Evolutionary conservation across 64 coral and sea anemone genomes (phyloP).

Genomic region (Cladopsammia gracilis): DNA sequence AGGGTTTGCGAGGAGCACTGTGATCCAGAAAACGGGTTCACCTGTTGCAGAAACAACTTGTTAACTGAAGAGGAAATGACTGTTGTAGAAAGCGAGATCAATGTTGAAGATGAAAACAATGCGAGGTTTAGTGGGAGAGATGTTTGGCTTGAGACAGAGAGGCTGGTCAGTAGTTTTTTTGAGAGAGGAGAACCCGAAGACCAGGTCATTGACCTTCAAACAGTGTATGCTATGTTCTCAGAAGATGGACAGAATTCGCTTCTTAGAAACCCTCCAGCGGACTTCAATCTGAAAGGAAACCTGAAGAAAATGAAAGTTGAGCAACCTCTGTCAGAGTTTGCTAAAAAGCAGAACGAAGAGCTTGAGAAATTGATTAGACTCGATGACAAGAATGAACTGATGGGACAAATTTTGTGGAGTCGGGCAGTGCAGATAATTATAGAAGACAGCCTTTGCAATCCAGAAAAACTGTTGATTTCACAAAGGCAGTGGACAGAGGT

Average conservation of each 20-base stretch:
- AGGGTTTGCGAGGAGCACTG: slow-evolving; percentile 9
- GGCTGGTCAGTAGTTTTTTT: slow-evolving; percentile 1
- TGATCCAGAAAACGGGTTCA: neutral
- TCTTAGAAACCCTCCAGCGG: slow-evolving; percentile 9
- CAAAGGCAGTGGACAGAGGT: too few relatives aligned
- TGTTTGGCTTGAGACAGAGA: neutral
- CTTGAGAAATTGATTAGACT: neutral
- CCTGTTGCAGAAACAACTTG: slow-evolving; percentile 17
- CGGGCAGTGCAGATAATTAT: slow-evolving; percentile 15
- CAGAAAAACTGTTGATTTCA: neutral
- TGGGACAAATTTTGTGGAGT: slow-evolving; percentile 44
- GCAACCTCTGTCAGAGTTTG: neutral
- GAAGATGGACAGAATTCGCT: neutral
- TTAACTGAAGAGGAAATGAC: slow-evolving; percentile 4
- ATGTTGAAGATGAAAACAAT: neutral
- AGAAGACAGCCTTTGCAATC: slow-evolving; percentile 14
- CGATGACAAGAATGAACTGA: neutral
- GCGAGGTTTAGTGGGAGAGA: neutral
- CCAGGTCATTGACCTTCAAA: slow-evolving; percentile 40
- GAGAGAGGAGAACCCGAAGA: slow-evolving; percentile 1
- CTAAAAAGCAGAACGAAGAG: slow-evolving; percentile 9
- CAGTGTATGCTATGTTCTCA: slow-evolving; percentile 31
- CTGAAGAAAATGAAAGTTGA: slow-evolving; percentile 1
- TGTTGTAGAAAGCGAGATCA: neutral
- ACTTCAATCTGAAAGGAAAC: neutral